Evolutionary conservation across 2,888 invertebrate species (phyloP), one percentile per base, ranked within the genome.

Genomic region (Drosophila parthenogenetica): DNA sequence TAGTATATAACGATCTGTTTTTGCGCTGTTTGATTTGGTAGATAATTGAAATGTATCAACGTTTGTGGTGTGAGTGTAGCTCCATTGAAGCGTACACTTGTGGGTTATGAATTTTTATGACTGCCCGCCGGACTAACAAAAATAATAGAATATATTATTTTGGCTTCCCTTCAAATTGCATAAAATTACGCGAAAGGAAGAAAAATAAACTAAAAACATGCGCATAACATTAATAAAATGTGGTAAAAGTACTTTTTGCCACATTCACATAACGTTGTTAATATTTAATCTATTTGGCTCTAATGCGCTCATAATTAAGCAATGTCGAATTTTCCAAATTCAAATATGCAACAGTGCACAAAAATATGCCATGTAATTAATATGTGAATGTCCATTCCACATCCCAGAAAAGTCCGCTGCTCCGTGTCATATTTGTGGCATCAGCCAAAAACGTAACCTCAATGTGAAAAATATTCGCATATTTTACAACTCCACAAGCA

Each of bases 241-340:
- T 35, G 43, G 45, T 29, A 63, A 39, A 50, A 37, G 50, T 50
- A 39, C 29, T 35, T 61, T 55, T 57, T 16, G 60, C 65, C 48
- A 55, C 51, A 57, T 42, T 43, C 39, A 19, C 57, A 69, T 51
- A 68, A 63, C 53, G 58, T 50, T 43, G 54, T 83, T 73, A 87
- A 81, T 83, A 74, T 81, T 81, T 84, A 83, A 81, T 75, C 65
- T 64, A 73, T 81, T 79, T 76, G 58, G 45, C 62, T 69, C 53
- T 75, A 79, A 81, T 89, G 81, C 73, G 61, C 77, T 73, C 79
- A 85, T 87, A 84, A 86, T 85, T 79, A 85, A 79, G 66, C 69
- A 37, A 65, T 59, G 73, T 57, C 55, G 57, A 69, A 72, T 66
- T 65, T 68, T 53, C 43, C 35, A 13, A 71, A 70, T 62, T 65